phyloP scores from a whole-genome alignment of 2,888 invertebrate species.

The Mayetiola destructor region DNA sequence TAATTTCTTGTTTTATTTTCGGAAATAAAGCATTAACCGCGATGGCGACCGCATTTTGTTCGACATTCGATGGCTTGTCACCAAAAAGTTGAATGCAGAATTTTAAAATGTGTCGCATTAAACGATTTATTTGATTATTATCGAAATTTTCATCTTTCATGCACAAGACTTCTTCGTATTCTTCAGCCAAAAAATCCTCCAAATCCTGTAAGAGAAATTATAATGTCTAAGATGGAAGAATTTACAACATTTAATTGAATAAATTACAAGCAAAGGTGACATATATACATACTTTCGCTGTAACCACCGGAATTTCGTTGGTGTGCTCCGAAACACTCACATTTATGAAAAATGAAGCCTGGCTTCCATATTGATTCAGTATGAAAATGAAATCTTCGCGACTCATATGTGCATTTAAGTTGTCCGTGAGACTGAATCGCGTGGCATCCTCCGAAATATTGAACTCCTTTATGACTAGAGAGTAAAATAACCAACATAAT shows the following conservation, averaged over 20 bases:
- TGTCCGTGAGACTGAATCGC: neutral
- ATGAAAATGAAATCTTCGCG: neutral
- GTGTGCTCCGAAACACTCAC: neutral
- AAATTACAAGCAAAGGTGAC: neutral
- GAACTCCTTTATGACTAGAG: neutral
- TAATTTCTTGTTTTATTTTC: too few relatives aligned
- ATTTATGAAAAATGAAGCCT: neutral
- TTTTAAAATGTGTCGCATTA: neutral
- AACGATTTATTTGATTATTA: neutral
- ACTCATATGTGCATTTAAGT: neutral
- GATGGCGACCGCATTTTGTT: too few relatives aligned
- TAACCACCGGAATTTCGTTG: neutral
- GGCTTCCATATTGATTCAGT: neutral
- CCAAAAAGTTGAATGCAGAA: too few relatives aligned
- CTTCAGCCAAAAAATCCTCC: neutral
- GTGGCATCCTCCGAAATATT: neutral
- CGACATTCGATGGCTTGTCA: too few relatives aligned
- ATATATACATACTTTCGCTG: neutral
- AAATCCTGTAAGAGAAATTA: neutral
- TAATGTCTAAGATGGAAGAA: neutral
- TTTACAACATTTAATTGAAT: neutral
- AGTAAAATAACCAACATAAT: neutral
- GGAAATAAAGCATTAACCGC: neutral
- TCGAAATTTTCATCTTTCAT: neutral
- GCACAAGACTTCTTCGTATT: neutral